These are phyloP conservation scores for Rotaria macrura DNA, from an alignment of 2,888 invertebrate genomes.

Conservation along the genomic window DNA sequence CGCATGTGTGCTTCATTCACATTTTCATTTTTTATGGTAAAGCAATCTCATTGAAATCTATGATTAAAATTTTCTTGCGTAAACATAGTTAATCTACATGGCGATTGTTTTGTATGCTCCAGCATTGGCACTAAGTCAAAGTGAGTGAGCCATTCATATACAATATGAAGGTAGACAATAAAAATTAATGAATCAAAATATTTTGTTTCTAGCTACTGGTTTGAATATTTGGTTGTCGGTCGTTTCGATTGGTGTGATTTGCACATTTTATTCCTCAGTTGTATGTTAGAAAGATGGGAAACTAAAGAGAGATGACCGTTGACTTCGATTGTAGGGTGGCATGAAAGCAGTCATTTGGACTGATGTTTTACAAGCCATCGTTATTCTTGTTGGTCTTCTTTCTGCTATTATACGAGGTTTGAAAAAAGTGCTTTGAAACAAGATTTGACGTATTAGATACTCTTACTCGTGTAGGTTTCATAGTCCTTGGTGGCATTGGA, in stretches of 20 bases:
- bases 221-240: constrained; percentile 43
- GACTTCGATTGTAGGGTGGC: constrained; percentile 58
- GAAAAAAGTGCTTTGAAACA: neutral
- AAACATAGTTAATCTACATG: constrained; percentile 49
- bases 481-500: constrained; percentile 43
- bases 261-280: constrained; percentile 50
- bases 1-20: constrained; percentile 69
- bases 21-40: constrained; percentile 75
- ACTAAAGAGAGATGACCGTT: constrained; percentile 62
- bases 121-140: constrained; percentile 65
- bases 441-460: neutral
- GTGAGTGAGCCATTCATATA: constrained; percentile 36
- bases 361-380: constrained; percentile 49
- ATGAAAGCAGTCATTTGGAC: constrained; percentile 53
- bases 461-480: constrained; percentile 31
- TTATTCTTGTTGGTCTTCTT: constrained; percentile 49
- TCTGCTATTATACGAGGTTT: constrained; percentile 46
- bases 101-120: constrained; percentile 79
- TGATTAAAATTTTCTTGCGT: neutral
- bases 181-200: neutral
- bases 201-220: constrained; percentile 43
- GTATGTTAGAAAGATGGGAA: constrained; percentile 39
- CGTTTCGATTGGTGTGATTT: constrained; percentile 45
- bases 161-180: neutral
- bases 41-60: neutral